Percentiles rank a stretch among this genome's conserved stretches.
Conservation (phyloP, 2,113 vertebrate genomes). For the Suncus etruscus region DNA sequence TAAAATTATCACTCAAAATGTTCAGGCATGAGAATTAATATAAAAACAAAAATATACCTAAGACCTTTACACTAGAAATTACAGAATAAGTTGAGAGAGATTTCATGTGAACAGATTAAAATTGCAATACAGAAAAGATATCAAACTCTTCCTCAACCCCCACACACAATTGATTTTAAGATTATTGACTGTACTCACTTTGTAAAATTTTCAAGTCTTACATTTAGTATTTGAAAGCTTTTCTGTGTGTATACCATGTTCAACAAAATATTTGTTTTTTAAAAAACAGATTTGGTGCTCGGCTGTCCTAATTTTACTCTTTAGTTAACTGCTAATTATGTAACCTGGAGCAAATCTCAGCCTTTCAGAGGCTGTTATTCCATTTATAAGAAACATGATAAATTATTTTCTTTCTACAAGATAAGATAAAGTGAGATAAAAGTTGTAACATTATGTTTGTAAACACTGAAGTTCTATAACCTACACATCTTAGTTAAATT, state of each 20-base stretch:
- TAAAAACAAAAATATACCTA: too few species aligned
- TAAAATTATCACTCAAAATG: too few species aligned
- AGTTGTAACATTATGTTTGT: neutral
- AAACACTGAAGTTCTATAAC: neutral
- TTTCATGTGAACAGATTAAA: neutral
- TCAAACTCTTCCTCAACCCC: neutral
- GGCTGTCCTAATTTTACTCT: neutral
- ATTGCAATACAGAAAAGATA: neutral
- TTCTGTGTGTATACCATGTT: neutral
- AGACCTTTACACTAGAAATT: too few species aligned
- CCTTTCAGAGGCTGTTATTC: neutral
- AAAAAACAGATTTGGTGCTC: neutral
- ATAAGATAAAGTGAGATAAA: neutral
- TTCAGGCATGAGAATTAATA: too few species aligned
- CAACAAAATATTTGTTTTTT: too few species aligned
- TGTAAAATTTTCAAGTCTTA: neutral
- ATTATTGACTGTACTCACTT: too few species aligned
- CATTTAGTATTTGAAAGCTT: neutral
- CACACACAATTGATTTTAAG: neutral
- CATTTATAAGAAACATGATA: neutral
- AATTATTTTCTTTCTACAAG: neutral
- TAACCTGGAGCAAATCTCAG: neutral
- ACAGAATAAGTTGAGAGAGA: neutral
- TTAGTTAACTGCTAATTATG: slow-evolving; percentile 13
- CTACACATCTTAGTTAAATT: neutral